phyloP scores from a whole-genome alignment of 2,113 vertebrate genomes.

The Plecturocebus donacophilus region DNA sequence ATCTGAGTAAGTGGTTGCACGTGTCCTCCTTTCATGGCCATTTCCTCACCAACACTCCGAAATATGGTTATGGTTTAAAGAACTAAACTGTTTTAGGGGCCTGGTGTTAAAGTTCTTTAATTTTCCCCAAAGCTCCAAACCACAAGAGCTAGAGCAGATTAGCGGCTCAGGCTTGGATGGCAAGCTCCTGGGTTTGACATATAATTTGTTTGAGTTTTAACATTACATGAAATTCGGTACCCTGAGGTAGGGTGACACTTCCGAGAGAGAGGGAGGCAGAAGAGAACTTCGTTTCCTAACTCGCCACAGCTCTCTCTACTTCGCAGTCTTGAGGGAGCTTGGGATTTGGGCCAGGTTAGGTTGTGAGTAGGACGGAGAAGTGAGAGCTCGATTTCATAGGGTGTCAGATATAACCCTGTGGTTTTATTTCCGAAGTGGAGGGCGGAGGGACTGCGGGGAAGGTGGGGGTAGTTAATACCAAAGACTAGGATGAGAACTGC shows the following conservation, averaged over 20 bases:
- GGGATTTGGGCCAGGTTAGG: slow-evolving; percentile 37
- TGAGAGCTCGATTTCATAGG: background rate
- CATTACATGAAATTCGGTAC: slow-evolving; percentile 65
- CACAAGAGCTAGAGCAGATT: slow-evolving; percentile 71
- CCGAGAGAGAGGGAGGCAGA: background rate
- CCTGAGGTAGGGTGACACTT: slow-evolving; percentile 58
- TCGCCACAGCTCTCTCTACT: background rate
- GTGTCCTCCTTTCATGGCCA: slow-evolving; percentile 36
- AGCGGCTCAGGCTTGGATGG: slow-evolving; percentile 48
- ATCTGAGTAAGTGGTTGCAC: slow-evolving; percentile 92
- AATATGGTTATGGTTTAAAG: slow-evolving; percentile 74
- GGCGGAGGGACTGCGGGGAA: background rate
- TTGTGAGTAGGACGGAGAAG: background rate
- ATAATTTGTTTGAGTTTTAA: slow-evolving; percentile 72
- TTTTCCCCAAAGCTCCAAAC: slow-evolving; percentile 73
- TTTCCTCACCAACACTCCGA: slow-evolving; percentile 47
- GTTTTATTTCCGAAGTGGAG: background rate
- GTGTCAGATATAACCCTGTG: slow-evolving; percentile 12
- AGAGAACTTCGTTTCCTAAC: background rate
- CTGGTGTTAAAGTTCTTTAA: slow-evolving; percentile 78
- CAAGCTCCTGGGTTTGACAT: slow-evolving; percentile 62
- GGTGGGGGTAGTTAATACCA: background rate
- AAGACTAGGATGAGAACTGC: background rate
- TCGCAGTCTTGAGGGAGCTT: background rate
- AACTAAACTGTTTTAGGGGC: slow-evolving; percentile 64